Conservation (phyloP, 2,797 vertebrate species). For the Gambelia wislizenii region DNA sequence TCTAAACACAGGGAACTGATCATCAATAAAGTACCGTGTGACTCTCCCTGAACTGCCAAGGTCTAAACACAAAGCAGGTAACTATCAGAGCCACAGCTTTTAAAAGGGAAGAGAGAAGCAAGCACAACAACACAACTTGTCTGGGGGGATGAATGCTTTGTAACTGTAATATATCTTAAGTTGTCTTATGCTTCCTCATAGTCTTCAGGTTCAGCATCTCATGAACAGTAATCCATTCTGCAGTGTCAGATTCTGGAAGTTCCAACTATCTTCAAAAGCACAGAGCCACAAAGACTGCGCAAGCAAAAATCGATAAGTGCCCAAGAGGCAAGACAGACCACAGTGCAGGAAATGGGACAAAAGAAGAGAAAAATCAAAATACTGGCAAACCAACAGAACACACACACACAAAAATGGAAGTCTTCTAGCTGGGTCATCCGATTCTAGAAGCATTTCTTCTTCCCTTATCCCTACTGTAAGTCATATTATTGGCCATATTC, state of each 20-base stretch:
- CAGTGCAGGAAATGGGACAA: background rate
- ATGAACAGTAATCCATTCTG: constrained; percentile 35
- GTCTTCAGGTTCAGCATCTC: constrained; percentile 13
- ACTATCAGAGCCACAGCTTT: constrained; percentile 32
- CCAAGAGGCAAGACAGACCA: background rate
- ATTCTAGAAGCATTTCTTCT: constrained; percentile 39
- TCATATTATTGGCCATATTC: constrained; percentile 12
- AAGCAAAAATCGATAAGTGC: constrained; percentile 28
- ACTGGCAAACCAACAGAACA: background rate
- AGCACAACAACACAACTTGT: background rate
- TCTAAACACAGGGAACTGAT: background rate
- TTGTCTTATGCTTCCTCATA: background rate
- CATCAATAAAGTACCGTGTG: constrained; percentile 13
- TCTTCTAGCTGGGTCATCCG: constrained; percentile 39
- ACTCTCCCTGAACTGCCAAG: background rate
- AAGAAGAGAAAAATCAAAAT: background rate
- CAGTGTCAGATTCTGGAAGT: constrained; percentile 18
- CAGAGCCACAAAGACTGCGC: constrained; percentile 7
- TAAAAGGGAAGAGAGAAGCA: constrained; percentile 1
- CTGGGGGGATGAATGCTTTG: background rate
- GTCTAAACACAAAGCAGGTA: background rate
- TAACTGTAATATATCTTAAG: fast-evolving
- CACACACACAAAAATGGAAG: background rate
- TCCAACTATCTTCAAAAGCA: constrained; percentile 35
- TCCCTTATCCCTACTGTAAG: background rate